These are phyloP conservation scores for Zophobas morio DNA, from an alignment of 1,140 invertebrate genomes.

Conservation along the genomic window DNA sequence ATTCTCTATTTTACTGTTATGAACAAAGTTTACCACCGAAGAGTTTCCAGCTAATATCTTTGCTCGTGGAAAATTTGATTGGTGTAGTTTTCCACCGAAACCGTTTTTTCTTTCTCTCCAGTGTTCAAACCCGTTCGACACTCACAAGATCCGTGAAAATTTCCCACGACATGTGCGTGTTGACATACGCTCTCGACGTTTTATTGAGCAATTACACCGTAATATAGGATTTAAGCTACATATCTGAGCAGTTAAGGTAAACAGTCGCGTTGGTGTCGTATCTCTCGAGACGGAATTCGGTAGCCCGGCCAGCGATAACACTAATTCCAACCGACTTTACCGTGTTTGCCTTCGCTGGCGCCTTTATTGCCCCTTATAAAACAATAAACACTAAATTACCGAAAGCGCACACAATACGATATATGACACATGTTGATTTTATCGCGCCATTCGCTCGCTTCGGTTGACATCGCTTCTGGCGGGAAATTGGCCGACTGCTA, in stretches of 20 bases:
- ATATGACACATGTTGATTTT: constrained; percentile 52
- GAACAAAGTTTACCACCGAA: too few species aligned
- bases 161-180: constrained; percentile 36
- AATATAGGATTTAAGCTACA: constrained; percentile 44
- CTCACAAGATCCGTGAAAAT: not conserved
- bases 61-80: too few species aligned
- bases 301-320: constrained; percentile 48
- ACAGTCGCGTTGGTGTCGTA: constrained; percentile 34
- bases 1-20: too few species aligned
- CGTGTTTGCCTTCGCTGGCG: constrained; percentile 49
- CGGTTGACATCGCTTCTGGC: constrained; percentile 38
- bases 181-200: constrained; percentile 42
- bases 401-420: constrained; percentile 49
- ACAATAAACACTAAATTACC: constrained; percentile 52
- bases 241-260: constrained; percentile 43
- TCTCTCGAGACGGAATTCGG: constrained; percentile 41
- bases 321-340: constrained; percentile 50
- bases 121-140: not conserved
- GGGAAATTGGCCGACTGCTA: constrained; percentile 25
- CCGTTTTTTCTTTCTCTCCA: too few species aligned
- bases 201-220: constrained; percentile 47
- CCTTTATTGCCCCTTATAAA: constrained; percentile 47
- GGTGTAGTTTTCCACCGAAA: too few species aligned
- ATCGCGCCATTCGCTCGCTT: constrained; percentile 42
- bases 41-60: too few species aligned